Percentiles rank a stretch among this genome's conserved stretches.
Conservation (phyloP, 2,797 vertebrate genomes). For the Molossus molossus region DNA sequence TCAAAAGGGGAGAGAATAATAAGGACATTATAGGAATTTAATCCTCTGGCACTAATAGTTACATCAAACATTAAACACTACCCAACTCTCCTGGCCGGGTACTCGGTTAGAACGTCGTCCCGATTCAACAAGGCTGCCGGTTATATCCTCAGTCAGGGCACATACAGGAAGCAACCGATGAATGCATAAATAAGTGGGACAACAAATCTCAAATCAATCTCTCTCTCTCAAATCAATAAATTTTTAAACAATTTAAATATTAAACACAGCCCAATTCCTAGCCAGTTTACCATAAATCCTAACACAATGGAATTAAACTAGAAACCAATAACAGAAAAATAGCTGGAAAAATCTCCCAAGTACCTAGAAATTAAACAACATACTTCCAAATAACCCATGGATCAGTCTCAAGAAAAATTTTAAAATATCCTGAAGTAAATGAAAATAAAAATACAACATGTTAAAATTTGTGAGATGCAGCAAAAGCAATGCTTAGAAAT, state of each 20-base stretch:
- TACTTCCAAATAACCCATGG: neutral
- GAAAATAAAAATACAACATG: slow-evolving; percentile 66
- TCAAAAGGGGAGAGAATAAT: slow-evolving; percentile 27
- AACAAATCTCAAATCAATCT: neutral
- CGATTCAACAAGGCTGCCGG: neutral
- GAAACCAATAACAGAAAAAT: slow-evolving; percentile 54
- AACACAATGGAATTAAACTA: slow-evolving; percentile 69
- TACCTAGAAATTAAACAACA: slow-evolving; percentile 53
- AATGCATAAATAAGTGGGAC: neutral
- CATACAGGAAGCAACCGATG: neutral
- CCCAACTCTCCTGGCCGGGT: neutral
- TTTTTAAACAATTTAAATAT: neutral
- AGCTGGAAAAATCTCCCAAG: neutral
- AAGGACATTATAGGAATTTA: slow-evolving; percentile 50
- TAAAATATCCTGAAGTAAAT: slow-evolving; percentile 41
- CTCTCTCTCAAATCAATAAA: neutral
- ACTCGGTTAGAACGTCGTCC: neutral
- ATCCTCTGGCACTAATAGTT: neutral
- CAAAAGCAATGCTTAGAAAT: slow-evolving; percentile 30
- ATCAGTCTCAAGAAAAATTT: slow-evolving; percentile 58
- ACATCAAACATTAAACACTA: slow-evolving; percentile 52
- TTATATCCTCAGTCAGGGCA: neutral
- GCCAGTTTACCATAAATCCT: slow-evolving; percentile 66
- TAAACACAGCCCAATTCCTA: slow-evolving; percentile 31
- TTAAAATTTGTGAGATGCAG: slow-evolving; percentile 14